Percentiles rank a stretch among this genome's conserved stretches.
Evolutionary conservation across 2,113 vertebrate species (phyloP).

Genomic region (Hypomesus transpacificus): DNA sequence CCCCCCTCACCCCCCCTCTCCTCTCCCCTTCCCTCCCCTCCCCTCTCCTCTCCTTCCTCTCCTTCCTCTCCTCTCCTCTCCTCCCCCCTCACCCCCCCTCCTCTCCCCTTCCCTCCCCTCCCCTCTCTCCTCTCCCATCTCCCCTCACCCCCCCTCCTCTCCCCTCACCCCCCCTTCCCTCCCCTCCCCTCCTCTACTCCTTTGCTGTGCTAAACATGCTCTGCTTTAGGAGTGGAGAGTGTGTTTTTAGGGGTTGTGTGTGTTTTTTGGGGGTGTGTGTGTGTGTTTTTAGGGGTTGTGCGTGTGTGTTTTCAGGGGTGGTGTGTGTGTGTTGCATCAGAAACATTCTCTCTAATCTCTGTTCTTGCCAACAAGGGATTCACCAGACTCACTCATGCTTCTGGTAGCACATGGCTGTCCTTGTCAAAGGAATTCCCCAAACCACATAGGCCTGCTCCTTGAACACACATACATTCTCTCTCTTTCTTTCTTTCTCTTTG

Average conservation of each 20-base stretch:
- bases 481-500: not conserved
- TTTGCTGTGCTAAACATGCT: not conserved
- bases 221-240: too few species aligned
- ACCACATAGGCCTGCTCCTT: constrained; percentile 10
- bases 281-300: constrained; percentile 58
- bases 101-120: not conserved
- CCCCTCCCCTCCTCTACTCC: not conserved
- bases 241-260: constrained; percentile 20
- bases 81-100: not conserved
- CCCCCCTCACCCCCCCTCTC: not conserved
- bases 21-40: too few species aligned
- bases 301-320: constrained; percentile 12
- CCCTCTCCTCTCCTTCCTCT: too few species aligned
- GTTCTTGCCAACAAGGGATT: constrained; percentile 72
- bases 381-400: constrained; percentile 47
- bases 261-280: constrained; percentile 33
- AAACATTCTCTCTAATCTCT: constrained; percentile 55
- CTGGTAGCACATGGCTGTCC: too few species aligned
- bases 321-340: constrained; percentile 25
- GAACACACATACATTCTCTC: constrained; percentile 21
- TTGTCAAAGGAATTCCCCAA: not conserved
- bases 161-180: not conserved
- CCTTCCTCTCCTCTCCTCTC: too few species aligned
- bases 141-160: too few species aligned
- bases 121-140: too few species aligned